phyloP scores from a whole-genome alignment of 2,797 vertebrate species.

The Sylvia borin region DNA sequence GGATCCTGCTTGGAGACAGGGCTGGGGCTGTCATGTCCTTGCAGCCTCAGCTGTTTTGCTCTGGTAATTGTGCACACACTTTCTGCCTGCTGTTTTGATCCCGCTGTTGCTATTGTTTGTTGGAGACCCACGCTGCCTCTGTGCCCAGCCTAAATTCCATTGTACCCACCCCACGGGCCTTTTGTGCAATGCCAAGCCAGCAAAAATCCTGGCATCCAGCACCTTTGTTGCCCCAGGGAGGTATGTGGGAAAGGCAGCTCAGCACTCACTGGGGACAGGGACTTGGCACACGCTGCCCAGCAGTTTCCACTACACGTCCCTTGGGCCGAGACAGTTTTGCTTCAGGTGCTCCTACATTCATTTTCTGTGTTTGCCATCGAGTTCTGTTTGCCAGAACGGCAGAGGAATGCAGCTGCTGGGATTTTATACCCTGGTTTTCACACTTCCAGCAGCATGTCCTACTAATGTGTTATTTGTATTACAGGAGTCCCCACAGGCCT shows the following conservation, averaged over 20 bases:
- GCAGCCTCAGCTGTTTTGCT: slow-evolving; percentile 20
- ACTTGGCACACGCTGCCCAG: not conserved
- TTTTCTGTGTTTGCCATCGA: slow-evolving; percentile 15
- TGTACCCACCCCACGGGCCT: slow-evolving; percentile 48
- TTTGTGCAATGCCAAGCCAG: slow-evolving; percentile 63
- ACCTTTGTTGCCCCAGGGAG: slow-evolving; percentile 44
- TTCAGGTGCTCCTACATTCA: slow-evolving; percentile 25
- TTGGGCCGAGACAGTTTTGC: not conserved
- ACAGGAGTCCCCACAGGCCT: not conserved
- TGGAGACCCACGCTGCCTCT: slow-evolving; percentile 58
- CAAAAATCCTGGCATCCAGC: slow-evolving; percentile 50
- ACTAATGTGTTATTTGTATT: slow-evolving; percentile 22
- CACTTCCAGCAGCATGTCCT: not conserved
- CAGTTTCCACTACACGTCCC: not conserved
- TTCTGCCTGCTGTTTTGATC: slow-evolving; percentile 63
- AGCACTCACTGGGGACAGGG: not conserved
- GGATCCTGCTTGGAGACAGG: not conserved
- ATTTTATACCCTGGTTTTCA: slow-evolving; percentile 27
- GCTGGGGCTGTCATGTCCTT: not conserved
- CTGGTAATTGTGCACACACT: slow-evolving; percentile 29
- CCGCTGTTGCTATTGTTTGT: slow-evolving; percentile 65
- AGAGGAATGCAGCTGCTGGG: slow-evolving; percentile 1
- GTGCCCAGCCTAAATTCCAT: slow-evolving; percentile 62
- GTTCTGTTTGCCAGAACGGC: slow-evolving; percentile 2
- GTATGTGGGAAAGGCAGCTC: slow-evolving; percentile 65